Evolutionary conservation across 1,140 invertebrate genomes (phyloP), one percentile per base, ranked within the genome.

Genomic region (Oppia nitens): DNA sequence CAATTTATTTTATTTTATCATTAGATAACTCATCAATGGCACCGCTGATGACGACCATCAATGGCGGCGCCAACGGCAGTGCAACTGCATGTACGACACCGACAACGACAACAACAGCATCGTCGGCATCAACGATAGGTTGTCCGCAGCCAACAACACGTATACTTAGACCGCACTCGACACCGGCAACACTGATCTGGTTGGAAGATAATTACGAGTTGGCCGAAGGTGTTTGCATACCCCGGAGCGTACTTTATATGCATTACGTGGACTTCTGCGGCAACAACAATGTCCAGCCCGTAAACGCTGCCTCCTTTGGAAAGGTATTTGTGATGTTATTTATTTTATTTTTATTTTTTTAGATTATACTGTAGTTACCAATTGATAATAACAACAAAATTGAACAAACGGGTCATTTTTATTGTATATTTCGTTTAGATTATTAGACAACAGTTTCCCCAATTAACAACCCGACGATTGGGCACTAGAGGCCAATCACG

Each of bases 261-360:
- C 93, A 98, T 75, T 98, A 98, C 73, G 76, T 96, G 63, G 81
- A 87, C 23, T 92, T 97, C 70, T 98, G 94, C 74, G 79, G 82
- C 47, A 86, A 96, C 67, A 82, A 92, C 68, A 91, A 91, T 72
- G 75, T 98, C 55, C 93, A 97, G 70, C 91, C 93, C 4, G 94
- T 98, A 58, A 98, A 98, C 77, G 92, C 93, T 47, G 95, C 95
- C 6, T 95, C 90, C 40, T 98, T 98, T 78, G 94, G 95, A 26
- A 98, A 98, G n/a, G 75, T n/a, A n/a, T n/a, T n/a, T n/a, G 77
- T 98, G 17, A 98, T 77, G 76, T 71, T 71, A 69, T 20, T 2
- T 2, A 50, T 9, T n/a, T 23, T n/a, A 53, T 53, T 26, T 0
- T n/a, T 3, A n/a, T 3, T 14, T 25, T 23, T 66, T 65, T 66